Conservation (phyloP, 2,888 invertebrate species). For the Nymphalis polychloros region DNA sequence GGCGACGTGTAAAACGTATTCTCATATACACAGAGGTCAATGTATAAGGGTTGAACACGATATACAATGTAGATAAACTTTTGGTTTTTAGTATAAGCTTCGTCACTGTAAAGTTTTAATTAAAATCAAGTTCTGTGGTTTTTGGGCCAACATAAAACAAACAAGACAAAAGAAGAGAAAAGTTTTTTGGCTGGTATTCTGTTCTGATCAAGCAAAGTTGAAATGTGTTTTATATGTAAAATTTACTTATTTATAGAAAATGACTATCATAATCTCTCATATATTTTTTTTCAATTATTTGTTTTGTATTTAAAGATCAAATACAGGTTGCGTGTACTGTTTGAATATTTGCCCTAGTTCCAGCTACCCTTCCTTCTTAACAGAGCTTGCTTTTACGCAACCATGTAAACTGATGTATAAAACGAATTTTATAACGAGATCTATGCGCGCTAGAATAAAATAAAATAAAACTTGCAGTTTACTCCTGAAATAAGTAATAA, state of each 20-base stretch:
- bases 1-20: not conserved
- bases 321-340: no score
- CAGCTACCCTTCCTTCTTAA: no score
- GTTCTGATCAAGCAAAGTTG: not conserved
- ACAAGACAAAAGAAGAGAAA: constrained; percentile 4
- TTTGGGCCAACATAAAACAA: constrained; percentile 11
- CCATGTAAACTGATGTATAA: not conserved
- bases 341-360: no score
- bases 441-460: not conserved
- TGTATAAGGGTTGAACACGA: constrained; percentile 1
- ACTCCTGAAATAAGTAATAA: constrained; percentile 21
- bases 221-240: not conserved
- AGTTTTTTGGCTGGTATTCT: constrained; percentile 2
- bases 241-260: not conserved
- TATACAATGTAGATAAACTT: constrained; percentile 2
- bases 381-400: not conserved
- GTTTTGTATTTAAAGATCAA: no score
- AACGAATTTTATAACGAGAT: not conserved
- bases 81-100: constrained; percentile 10
- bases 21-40: not conserved
- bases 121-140: constrained; percentile 9
- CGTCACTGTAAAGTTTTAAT: constrained; percentile 11
- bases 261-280: not conserved
- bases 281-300: not conserved
- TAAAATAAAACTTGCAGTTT: constrained; percentile 13